A percentile compares a stretch with the other conserved stretches of the same genome.
phyloP scores from a whole-genome alignment of 2,797 vertebrate species.

The Euphonia xanthogaster region DNA sequence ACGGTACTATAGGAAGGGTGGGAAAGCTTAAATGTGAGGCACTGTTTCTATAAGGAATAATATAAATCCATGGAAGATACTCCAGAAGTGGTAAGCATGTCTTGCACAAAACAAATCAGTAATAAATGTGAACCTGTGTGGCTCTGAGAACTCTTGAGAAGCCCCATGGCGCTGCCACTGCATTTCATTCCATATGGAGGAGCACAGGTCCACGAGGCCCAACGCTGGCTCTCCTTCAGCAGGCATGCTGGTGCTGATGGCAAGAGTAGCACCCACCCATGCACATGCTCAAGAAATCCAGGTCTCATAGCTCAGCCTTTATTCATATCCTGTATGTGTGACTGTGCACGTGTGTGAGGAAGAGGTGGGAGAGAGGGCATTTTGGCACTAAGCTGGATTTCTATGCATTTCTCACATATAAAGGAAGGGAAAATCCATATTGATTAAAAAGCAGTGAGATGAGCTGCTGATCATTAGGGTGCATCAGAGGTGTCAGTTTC shows the following conservation, averaged over 20 bases:
- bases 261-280: neutral
- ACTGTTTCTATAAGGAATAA: neutral
- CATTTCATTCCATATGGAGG: rapidly evolving
- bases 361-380: neutral
- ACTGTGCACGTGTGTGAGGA: rapidly evolving
- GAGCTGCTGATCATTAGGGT: neutral
- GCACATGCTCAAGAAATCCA: neutral
- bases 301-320: neutral
- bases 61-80: neutral
- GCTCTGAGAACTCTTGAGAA: neutral
- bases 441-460: neutral
- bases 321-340: neutral
- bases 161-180: neutral
- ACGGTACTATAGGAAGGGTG: neutral
- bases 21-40: neutral
- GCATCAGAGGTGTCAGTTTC: neutral
- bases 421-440: neutral
- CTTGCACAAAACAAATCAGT: neutral
- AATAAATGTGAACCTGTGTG: neutral
- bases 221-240: rapidly evolving
- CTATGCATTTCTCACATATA: neutral
- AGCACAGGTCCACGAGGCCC: rapidly evolving
- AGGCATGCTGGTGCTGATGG: neutral
- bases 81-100: neutral
- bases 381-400: neutral